Base-by-base conservation (phyloP, 53 echinoderm and acorn worm genomes). In the Paelopatides confundens region DNA sequence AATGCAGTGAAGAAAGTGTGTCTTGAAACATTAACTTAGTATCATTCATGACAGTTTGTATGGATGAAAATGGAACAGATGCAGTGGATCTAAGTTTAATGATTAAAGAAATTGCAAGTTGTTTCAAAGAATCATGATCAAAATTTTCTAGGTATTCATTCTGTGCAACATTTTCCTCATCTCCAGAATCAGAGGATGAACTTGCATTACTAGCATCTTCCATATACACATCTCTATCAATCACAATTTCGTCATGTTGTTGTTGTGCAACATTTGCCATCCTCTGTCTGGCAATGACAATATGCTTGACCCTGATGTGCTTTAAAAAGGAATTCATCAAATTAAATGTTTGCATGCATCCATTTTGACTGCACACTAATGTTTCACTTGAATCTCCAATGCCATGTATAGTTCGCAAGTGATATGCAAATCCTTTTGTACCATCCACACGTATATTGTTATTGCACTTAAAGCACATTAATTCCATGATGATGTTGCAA, bases 271-370 rank as follows among this genome's bases (percentile, higher is more conserved):
- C n/a, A n/a, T n/a, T n/a, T n/a, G n/a, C n/a, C n/a, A n/a, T n/a
- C n/a, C n/a, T n/a, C n/a, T n/a, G n/a, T n/a, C n/a, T n/a, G n/a
- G n/a, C n/a, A n/a, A n/a, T n/a, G n/a, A n/a, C n/a, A n/a, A n/a
- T n/a, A n/a, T n/a, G n/a, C n/a, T n/a, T n/a, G n/a, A n/a, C n/a
- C n/a, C 85, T 65, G 39, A 85, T 85, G 85, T 66, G 85, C 47
- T 46, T 85, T 26, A 85, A 47, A 67, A 67, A 85, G 43, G 85
- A 85, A 47, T 85, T 85, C 18, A 85, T 85, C n/a, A 85, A 67
- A 30, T 21, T 67, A 43, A 85, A 85, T 65, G 68, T 85, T 36
- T 85, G 36, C 85, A 65, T 43, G 48, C 85, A 66, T 7, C 85
- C 85, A 23, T 85, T 31, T 66, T 85, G 85, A 62, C 85, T 66